These are phyloP conservation scores for Lucilia cuprina DNA, from an alignment of 1,140 invertebrate species.

Conservation along the genomic window DNA sequence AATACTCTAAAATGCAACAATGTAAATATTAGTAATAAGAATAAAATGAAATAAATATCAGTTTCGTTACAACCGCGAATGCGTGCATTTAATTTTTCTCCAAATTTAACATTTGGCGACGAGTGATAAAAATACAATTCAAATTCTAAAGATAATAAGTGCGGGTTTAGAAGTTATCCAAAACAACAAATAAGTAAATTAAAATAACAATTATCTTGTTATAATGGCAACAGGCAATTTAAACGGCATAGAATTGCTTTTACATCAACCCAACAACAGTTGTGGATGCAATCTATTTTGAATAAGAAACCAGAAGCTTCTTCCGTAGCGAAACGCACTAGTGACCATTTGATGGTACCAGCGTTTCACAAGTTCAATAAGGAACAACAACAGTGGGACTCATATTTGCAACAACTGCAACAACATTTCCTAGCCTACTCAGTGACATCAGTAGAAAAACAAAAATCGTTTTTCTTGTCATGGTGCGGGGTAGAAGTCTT, in stretches of 20 bases:
- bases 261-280: background rate
- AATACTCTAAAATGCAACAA: background rate
- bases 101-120: background rate
- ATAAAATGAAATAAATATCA: background rate
- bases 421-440: slow-evolving; percentile 25
- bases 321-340: background rate
- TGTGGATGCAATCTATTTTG: slow-evolving; percentile 3
- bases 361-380: background rate
- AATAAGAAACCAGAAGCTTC: too few species aligned
- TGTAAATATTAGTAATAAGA: slow-evolving; percentile 14
- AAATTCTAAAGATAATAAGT: too few species aligned
- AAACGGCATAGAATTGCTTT: background rate
- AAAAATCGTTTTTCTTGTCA: slow-evolving; percentile 35
- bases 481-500: slow-evolving; percentile 36
- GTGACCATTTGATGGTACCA: slow-evolving; percentile 4
- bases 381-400: slow-evolving; percentile 27
- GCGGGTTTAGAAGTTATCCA: background rate
- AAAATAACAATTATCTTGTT: too few species aligned
- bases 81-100: background rate
- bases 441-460: background rate
- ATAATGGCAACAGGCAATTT: background rate
- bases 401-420: slow-evolving; percentile 27
- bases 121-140: background rate
- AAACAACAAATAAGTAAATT: background rate
- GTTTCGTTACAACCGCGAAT: background rate